These are phyloP conservation scores for Palaemon carinicauda DNA, from an alignment of 1,140 invertebrate species.

Conservation along the genomic window DNA sequence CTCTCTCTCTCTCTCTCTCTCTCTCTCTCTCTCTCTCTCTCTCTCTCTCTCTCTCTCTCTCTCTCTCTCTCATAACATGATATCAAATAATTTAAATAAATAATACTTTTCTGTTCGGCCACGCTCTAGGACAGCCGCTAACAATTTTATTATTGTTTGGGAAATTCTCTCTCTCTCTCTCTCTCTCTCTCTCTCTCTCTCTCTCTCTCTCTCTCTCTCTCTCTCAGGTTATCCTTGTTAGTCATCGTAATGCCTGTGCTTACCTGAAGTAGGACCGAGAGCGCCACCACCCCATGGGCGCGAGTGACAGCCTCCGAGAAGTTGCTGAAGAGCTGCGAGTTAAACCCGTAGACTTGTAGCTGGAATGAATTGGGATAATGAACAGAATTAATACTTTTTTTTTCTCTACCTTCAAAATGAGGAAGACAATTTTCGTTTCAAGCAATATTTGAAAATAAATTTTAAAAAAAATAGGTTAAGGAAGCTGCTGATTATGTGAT, in stretches of 20 bases:
- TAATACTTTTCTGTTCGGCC: background rate
- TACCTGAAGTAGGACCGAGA: slow-evolving; percentile 94
- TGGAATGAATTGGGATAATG: slow-evolving; percentile 66
- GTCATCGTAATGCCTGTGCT: slow-evolving; percentile 44
- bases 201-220: background rate
- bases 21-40: background rate
- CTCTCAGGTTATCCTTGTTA: background rate
- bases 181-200: background rate
- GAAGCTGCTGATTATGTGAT: no score
- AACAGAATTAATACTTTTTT: background rate
- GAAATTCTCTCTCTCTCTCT: no score
- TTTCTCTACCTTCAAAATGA: no score
- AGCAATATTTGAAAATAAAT: no score
- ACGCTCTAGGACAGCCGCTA: no score
- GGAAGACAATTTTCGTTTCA: no score
- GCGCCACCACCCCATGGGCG: slow-evolving; percentile 90
- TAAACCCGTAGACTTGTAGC: slow-evolving; percentile 96
- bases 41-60: background rate
- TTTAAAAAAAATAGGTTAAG: no score
- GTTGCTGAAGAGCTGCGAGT: slow-evolving; percentile 94
- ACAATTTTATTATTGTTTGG: no score
- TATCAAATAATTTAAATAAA: no score
- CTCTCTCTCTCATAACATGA: background rate
- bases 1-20: no score
- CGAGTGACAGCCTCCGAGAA: slow-evolving; percentile 94